Evolutionary conservation across 2,113 vertebrate species (phyloP).

Genomic region (Elachura formosa): DNA sequence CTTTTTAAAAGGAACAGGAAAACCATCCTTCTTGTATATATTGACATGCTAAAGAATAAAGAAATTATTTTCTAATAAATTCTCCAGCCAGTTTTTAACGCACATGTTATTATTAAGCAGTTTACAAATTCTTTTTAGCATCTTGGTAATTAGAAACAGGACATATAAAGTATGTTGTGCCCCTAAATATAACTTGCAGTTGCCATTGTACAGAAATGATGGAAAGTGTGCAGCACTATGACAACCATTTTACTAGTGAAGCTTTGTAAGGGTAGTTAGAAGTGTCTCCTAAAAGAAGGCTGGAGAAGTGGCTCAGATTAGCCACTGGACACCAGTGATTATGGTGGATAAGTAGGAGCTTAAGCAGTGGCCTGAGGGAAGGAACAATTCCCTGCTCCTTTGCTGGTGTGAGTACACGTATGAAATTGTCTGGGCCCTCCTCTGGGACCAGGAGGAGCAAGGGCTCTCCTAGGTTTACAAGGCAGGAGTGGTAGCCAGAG

Average conservation of each 20-base stretch:
- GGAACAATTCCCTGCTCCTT: background rate
- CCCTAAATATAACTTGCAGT: background rate
- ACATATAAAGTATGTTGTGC: background rate
- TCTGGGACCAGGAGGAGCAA: background rate
- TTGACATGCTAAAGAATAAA: constrained; percentile 19
- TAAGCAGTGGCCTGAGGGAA: fast-evolving
- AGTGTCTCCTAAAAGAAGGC: background rate
- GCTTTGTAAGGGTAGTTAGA: background rate
- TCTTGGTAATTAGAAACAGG: constrained; percentile 10
- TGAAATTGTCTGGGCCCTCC: background rate
- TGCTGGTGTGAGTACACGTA: background rate
- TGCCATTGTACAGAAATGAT: background rate
- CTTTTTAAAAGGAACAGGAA: constrained; percentile 57
- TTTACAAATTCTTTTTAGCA: background rate
- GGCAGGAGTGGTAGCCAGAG: background rate
- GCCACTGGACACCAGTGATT: background rate
- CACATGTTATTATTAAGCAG: background rate
- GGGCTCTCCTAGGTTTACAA: too few relatives aligned
- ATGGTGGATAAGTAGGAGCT: background rate
- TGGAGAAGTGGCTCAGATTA: background rate
- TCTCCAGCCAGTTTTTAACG: background rate
- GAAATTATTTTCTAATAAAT: constrained; percentile 24
- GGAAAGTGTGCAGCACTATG: background rate
- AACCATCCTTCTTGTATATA: background rate
- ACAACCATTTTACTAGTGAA: background rate